A percentile compares a stretch with the other conserved stretches of the same genome.
Conservation (phyloP, 1,140 invertebrate genomes). For the Akabosia matsudoensis region DNA sequence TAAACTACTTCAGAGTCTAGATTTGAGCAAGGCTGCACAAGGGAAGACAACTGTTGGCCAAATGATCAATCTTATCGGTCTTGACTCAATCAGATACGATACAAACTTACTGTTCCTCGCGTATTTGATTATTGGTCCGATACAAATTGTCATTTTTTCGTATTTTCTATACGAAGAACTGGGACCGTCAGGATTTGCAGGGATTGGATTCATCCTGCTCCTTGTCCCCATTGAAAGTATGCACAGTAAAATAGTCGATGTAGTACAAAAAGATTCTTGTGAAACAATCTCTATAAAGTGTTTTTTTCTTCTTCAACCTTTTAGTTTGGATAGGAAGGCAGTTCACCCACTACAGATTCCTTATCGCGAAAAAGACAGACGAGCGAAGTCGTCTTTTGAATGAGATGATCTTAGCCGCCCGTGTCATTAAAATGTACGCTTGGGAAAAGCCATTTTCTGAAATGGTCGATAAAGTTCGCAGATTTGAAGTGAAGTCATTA, state of each 20-base stretch:
- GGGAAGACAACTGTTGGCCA: constrained; percentile 58
- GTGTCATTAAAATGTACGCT: constrained; percentile 76
- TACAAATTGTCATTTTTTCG: constrained; percentile 53
- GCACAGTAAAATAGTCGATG: constrained; percentile 27
- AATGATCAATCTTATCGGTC: constrained; percentile 57
- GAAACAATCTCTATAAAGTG: neutral
- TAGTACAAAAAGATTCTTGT: neutral
- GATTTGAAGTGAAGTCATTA: constrained; percentile 40
- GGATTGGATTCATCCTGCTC: constrained; percentile 53
- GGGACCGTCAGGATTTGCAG: constrained; percentile 52
- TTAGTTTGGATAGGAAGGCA: constrained; percentile 68
- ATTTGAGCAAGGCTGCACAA: constrained; percentile 51
- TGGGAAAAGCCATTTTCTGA: constrained; percentile 65
- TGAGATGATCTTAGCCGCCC: constrained; percentile 79
- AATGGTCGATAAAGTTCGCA: constrained; percentile 35
- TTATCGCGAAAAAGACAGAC: constrained; percentile 73
- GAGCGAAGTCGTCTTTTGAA: constrained; percentile 81
- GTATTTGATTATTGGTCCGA: constrained; percentile 54
- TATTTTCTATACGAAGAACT: constrained; percentile 54
- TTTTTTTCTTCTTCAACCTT: neutral
- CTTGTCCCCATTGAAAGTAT: constrained; percentile 55
- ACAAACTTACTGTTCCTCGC: constrained; percentile 54
- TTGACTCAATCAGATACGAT: constrained; percentile 58
- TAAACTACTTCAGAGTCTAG: constrained; percentile 29
- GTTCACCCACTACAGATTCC: constrained; percentile 63